phyloP scores from a whole-genome alignment of 2,113 vertebrate species.

The Periophthalmodon schlosseri region DNA sequence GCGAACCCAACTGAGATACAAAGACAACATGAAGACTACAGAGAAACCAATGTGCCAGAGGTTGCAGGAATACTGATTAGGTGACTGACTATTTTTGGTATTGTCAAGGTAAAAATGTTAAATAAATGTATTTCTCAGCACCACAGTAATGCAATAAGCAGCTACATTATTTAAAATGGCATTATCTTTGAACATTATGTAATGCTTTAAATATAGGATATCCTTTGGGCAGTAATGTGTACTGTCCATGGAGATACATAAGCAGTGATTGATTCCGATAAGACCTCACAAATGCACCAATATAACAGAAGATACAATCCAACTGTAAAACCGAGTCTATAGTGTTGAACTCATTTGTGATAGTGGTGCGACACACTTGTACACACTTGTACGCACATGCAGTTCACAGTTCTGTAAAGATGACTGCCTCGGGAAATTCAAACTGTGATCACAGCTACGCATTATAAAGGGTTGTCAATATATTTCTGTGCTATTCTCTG shows the following conservation, averaged over 20 bases:
- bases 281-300: slow-evolving; percentile 29
- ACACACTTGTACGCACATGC: neutral
- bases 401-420: slow-evolving; percentile 3
- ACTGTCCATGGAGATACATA: slow-evolving; percentile 37
- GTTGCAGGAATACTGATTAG: neutral
- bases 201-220: slow-evolving; percentile 71
- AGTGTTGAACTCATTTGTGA: neutral
- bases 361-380: neutral
- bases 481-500: neutral
- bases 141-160: slow-evolving; percentile 29
- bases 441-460: slow-evolving; percentile 1
- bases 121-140: slow-evolving; percentile 25
- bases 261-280: slow-evolving; percentile 52
- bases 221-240: slow-evolving; percentile 37
- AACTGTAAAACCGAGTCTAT: slow-evolving; percentile 15
- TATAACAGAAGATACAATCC: slow-evolving; percentile 8
- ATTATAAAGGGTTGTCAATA: neutral
- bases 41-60: slow-evolving; percentile 66
- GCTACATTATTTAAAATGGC: slow-evolving; percentile 65
- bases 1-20: slow-evolving; percentile 59
- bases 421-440: neutral
- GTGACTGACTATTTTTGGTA: neutral
- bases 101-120: slow-evolving; percentile 38
- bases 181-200: slow-evolving; percentile 62
- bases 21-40: slow-evolving; percentile 58